Percentiles rank a stretch among this genome's conserved stretches.
Conservation (phyloP, 2,888 invertebrate genomes). For the Hypercompe scribonia region DNA sequence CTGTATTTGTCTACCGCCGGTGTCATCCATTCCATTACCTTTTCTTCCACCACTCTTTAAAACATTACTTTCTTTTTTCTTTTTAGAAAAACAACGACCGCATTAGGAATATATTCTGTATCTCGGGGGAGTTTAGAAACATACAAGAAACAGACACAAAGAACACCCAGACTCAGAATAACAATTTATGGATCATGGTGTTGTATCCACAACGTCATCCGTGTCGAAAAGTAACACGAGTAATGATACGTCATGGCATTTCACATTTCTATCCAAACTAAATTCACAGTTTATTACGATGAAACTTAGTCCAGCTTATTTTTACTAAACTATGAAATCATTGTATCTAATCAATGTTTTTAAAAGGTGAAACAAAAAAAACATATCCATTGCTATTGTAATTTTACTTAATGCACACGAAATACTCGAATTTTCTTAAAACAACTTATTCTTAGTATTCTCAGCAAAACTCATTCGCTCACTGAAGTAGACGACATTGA, state of each 20-base stretch:
- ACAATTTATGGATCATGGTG: too few relatives aligned
- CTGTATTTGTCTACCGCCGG: not conserved
- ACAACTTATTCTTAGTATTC: conserved; percentile 19
- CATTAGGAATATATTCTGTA: too few relatives aligned
- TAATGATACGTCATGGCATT: not conserved
- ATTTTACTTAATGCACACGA: conserved; percentile 33
- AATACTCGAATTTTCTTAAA: conserved; percentile 30
- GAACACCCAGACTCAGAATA: too few relatives aligned
- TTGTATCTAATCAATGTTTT: not conserved
- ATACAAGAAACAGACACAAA: too few relatives aligned
- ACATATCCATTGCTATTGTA: conserved; percentile 2
- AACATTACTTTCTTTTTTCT: too few relatives aligned
- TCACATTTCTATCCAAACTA: not conserved
- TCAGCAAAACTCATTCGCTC: conserved; percentile 17
- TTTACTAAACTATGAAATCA: not conserved
- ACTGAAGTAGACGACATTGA: conserved; percentile 36
- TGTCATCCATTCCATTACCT: not conserved
- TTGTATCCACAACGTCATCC: too few relatives aligned
- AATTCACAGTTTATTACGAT: not conserved
- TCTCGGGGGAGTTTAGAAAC: too few relatives aligned
- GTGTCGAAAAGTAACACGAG: too few relatives aligned
- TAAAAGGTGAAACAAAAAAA: not conserved
- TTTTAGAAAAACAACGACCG: too few relatives aligned
- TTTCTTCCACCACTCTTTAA: not conserved
- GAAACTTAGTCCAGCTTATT: not conserved